Base-by-base conservation (phyloP, 2,888 invertebrate species). In the Clusia tigrina region DNA sequence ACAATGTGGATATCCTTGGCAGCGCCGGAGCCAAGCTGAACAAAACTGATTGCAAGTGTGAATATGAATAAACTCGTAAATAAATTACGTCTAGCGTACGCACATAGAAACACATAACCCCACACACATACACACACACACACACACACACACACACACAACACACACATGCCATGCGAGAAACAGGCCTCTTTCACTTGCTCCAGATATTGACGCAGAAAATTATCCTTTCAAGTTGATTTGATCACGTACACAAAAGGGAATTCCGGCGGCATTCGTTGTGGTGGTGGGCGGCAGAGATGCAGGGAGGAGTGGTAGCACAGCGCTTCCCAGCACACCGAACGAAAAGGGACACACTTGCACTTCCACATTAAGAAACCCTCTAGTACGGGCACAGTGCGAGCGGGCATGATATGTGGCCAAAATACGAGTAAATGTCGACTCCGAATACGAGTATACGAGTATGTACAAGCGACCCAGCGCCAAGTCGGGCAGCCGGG, bases 171-270 rank as follows among this genome's bases (percentile, higher is more conserved):
- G n/a, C n/a, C n/a, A n/a, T n/a, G n/a, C n/a, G n/a, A 64, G 60
- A 64, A 60, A 53, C 58, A 32, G 32, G 32, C 32, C 32, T 32
- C 12, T 32, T 12, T 42, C n/a, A 42, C 42, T 6, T 42, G 10
- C 32, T 32, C 42, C 42, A 42, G 25, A 6, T 24, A 25, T 15
- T 25, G 38, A 17, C 77, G 71, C 75, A 77, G 70, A 75, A 72
- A 78, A 76, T 78, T 79, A 81, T 79, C 81, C 82, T 83, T 83
- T 83, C 80, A 82, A 81, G 77, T 83, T 83, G 83, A 83, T 83
- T 83, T 83, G 82, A 83, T 83, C 82, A 82, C 82, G 82, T 82
- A 82, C 82, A 71, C 74, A 76, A 76, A 78, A 74, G 73, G 73
- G 72, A 79, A 76, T 77, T 79, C 71, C 73, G 73, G n/a, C n/a